phyloP scores from a whole-genome alignment of 2,797 vertebrate genomes.

The Carapus acus region DNA sequence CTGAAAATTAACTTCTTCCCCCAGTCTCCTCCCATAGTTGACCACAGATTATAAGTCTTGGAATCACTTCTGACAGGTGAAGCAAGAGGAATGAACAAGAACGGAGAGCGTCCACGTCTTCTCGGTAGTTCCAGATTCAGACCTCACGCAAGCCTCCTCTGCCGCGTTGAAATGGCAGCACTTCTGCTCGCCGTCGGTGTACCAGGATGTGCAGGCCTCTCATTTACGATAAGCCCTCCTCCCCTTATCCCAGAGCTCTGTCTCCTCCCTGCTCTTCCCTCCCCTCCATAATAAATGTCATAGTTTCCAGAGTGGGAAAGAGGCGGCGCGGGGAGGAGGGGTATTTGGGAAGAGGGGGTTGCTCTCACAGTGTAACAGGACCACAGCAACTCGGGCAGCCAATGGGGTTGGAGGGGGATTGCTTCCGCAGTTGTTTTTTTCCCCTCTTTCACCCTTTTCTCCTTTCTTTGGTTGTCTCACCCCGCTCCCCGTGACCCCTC shows the following conservation, averaged over 20 bases:
- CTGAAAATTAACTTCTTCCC: too few species aligned
- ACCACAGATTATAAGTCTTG: too few species aligned
- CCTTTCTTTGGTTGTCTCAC: slow-evolving; percentile 46
- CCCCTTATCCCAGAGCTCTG: slow-evolving; percentile 42
- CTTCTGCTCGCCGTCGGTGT: slow-evolving; percentile 26
- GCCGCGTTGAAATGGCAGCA: slow-evolving; percentile 26
- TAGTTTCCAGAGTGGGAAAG: slow-evolving; percentile 73
- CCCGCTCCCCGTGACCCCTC: slow-evolving; percentile 73
- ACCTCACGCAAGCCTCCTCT: slow-evolving; percentile 17
- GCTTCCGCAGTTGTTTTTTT: slow-evolving; percentile 62
- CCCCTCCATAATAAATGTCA: slow-evolving; percentile 67
- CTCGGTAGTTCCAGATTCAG: too few species aligned
- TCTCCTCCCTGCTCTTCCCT: slow-evolving; percentile 47
- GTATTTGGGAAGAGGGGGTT: slow-evolving; percentile 5
- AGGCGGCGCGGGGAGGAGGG: slow-evolving; percentile 53
- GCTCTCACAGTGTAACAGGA: slow-evolving; percentile 65
- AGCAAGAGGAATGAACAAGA: too few species aligned
- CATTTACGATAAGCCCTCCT: slow-evolving; percentile 57
- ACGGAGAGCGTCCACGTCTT: too few species aligned
- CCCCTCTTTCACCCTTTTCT: slow-evolving; percentile 47
- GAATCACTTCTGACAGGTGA: too few species aligned
- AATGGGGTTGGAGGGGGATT: slow-evolving; percentile 64
- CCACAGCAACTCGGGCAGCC: slow-evolving; percentile 67
- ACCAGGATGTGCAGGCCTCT: slow-evolving; percentile 53
- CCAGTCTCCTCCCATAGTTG: too few species aligned